A percentile compares a stretch with the other conserved stretches of the same genome.
Conservation (phyloP, 2,888 invertebrate genomes). For the Lissonota sp. region DNA sequence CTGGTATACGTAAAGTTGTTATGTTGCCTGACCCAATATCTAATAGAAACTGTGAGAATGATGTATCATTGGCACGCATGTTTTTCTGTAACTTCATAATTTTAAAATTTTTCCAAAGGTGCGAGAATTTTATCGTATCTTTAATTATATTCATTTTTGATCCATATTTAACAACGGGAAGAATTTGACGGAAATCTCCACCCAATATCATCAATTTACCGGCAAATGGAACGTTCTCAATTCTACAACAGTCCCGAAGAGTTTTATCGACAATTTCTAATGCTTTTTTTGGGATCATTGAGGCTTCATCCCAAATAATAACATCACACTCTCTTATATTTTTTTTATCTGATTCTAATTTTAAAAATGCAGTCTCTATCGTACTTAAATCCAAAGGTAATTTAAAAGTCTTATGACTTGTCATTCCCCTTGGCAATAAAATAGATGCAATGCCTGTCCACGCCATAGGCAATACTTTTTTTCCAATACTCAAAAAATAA, state of each 20-base stretch:
- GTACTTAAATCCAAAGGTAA: constrained; percentile 41
- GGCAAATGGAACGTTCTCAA: constrained; percentile 27
- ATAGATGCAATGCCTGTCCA: constrained; percentile 48
- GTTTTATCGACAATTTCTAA: constrained; percentile 40
- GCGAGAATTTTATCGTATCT: constrained; percentile 11
- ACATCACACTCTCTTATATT: constrained; percentile 18
- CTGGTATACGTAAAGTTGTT: constrained; percentile 1
- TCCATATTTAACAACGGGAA: constrained; percentile 28
- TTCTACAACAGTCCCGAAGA: constrained; percentile 30
- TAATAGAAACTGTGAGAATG: constrained; percentile 29
- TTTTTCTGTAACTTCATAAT: constrained; percentile 34
- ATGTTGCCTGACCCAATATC: constrained; percentile 27
- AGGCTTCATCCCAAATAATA: constrained; percentile 40
- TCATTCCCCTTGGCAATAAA: constrained; percentile 36
- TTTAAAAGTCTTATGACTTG: constrained; percentile 38
- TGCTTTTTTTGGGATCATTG: constrained; percentile 31
- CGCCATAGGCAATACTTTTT: constrained; percentile 39
- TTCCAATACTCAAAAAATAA: constrained; percentile 6
- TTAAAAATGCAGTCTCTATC: constrained; percentile 28
- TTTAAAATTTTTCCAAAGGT: constrained; percentile 15
- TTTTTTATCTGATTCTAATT: constrained; percentile 31
- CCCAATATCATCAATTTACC: constrained; percentile 39
- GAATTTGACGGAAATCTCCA: constrained; percentile 39
- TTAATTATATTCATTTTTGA: constrained; percentile 18
- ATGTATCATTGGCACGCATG: constrained; percentile 16